These are phyloP conservation scores for Lynx canadensis DNA, from an alignment of 2,113 vertebrate genomes.

Conservation along the genomic window DNA sequence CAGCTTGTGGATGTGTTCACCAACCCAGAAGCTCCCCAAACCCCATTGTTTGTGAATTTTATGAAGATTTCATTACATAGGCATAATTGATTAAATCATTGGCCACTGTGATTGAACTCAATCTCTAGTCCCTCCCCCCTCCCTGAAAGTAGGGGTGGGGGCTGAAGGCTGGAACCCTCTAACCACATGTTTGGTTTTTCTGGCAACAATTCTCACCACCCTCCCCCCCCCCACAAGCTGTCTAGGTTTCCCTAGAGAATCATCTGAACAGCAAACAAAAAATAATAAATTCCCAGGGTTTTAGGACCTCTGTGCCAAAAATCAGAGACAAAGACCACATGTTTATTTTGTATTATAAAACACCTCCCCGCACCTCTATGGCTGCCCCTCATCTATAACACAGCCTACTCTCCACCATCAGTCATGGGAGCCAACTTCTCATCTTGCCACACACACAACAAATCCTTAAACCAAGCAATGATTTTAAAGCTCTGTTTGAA, in stretches of 20 bases:
- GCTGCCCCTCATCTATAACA: not conserved
- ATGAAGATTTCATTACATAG: not conserved
- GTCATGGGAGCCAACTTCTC: not conserved
- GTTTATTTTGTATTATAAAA: not conserved
- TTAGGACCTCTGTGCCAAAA: not conserved
- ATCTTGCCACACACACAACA: not conserved
- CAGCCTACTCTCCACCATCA: not conserved
- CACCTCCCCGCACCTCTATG: not conserved
- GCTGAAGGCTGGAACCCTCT: not conserved
- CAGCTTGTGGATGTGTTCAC: not conserved
- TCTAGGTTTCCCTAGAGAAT: not conserved
- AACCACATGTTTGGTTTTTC: not conserved
- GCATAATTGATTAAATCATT: not conserved
- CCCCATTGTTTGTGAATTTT: not conserved
- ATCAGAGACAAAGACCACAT: conserved; percentile 10
- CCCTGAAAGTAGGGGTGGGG: not conserved
- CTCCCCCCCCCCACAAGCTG: not conserved
- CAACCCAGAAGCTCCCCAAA: not conserved
- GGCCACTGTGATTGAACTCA: not conserved
- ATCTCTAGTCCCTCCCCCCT: not conserved
- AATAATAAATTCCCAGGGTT: not conserved
- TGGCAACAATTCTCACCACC: not conserved
- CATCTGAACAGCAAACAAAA: not conserved
- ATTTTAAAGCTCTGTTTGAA: not conserved
- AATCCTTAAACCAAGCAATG: not conserved